These are phyloP conservation scores for Ectemnius cavifrons DNA, from an alignment of 2,888 invertebrate species.

Conservation along the genomic window DNA sequence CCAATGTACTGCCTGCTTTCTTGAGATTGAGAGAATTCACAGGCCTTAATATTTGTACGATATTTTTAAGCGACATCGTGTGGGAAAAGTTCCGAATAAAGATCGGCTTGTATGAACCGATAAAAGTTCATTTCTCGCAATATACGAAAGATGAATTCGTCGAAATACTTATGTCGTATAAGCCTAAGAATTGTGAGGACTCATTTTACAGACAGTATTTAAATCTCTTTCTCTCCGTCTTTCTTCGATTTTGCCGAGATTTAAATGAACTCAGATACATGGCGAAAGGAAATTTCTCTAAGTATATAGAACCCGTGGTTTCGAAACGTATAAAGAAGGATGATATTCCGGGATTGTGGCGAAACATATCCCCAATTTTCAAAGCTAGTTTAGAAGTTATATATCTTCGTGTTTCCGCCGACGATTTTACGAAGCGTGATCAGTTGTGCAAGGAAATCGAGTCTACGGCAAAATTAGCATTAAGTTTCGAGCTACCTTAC, in stretches of 20 bases:
- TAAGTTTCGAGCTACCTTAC: conserved; percentile 88
- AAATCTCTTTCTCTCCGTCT: conserved; percentile 90
- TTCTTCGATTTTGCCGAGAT: conserved; percentile 91
- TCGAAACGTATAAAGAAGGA: conserved; percentile 82
- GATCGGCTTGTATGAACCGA: conserved; percentile 85
- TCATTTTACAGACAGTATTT: conserved; percentile 89
- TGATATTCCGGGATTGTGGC: conserved; percentile 88
- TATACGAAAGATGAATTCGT: conserved; percentile 86
- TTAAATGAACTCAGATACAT: conserved; percentile 89
- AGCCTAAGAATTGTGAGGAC: conserved; percentile 73
- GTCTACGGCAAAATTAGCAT: conserved; percentile 71
- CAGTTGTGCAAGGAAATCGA: conserved; percentile 70
- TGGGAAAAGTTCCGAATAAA: conserved; percentile 89
- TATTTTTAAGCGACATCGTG: conserved; percentile 88
- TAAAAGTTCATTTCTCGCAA: conserved; percentile 88
- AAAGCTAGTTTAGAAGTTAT: conserved; percentile 87
- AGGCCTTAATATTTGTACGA: conserved; percentile 84
- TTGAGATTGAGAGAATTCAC: conserved; percentile 87
- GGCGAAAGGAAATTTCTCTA: conserved; percentile 86
- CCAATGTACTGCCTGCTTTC: conserved; percentile 86
- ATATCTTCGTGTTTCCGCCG: conserved; percentile 83
- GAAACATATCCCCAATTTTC: conserved; percentile 87
- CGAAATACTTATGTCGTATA: conserved; percentile 78
- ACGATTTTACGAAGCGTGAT: conserved; percentile 64
- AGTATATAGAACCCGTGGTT: conserved; percentile 89